These are phyloP conservation scores for Nephrotoma guestfalica DNA, from an alignment of 2,888 invertebrate species.

Conservation along the genomic window DNA sequence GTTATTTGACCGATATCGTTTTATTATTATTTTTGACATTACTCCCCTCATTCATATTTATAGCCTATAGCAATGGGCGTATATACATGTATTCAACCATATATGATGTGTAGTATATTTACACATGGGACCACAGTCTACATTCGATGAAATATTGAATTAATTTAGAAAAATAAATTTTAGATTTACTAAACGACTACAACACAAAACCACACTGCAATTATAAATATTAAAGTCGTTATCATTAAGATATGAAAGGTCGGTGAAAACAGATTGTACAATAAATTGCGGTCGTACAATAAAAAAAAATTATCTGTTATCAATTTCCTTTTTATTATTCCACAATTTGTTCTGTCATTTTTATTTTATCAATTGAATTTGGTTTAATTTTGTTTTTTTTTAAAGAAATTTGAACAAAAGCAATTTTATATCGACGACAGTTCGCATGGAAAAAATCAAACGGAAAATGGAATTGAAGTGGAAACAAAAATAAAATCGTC, in stretches of 20 bases:
- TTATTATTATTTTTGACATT: background rate
- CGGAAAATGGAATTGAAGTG: background rate
- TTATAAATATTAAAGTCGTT: background rate
- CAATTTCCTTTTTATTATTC: background rate
- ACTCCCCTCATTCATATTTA: background rate
- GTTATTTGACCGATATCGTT: background rate
- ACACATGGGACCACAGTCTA: too few relatives aligned
- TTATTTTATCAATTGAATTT: background rate
- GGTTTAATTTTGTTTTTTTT: background rate
- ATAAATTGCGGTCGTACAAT: background rate
- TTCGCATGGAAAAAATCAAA: background rate
- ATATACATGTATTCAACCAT: too few relatives aligned
- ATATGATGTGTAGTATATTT: background rate
- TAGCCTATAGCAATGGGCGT: too few relatives aligned
- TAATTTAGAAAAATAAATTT: too few relatives aligned
- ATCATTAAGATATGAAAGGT: background rate
- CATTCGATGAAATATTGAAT: background rate
- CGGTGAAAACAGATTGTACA: background rate
- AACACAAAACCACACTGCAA: background rate
- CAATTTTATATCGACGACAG: background rate
- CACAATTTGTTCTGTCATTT: background rate
- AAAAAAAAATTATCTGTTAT: background rate
- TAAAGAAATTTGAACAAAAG: background rate
- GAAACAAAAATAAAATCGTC: background rate
- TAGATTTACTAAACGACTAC: background rate